These are phyloP conservation scores for Diarsia brunnea DNA, from an alignment of 2,888 invertebrate species.

Conservation along the genomic window DNA sequence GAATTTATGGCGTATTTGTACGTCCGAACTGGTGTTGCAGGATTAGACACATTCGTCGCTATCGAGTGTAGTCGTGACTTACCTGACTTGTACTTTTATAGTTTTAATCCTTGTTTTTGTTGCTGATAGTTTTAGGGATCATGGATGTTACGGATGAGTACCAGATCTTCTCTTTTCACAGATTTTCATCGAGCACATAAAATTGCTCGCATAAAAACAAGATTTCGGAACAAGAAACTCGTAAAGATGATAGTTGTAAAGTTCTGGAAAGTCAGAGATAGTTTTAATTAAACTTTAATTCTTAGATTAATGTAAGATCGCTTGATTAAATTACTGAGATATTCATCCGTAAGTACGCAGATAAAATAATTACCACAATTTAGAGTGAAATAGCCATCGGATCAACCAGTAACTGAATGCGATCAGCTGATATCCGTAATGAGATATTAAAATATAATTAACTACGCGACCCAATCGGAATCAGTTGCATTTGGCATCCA, in stretches of 20 bases:
- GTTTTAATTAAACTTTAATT: constrained; percentile 37
- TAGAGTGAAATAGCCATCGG: constrained; percentile 4
- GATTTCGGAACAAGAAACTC: constrained; percentile 23
- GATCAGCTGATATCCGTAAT: constrained; percentile 36
- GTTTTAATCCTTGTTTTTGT: constrained; percentile 35
- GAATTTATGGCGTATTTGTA: constrained; percentile 87
- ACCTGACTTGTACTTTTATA: constrained; percentile 50
- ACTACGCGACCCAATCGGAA: constrained; percentile 21
- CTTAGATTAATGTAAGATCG: neutral
- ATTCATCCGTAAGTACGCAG: neutral
- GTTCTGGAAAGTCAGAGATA: constrained; percentile 5
- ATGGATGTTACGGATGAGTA: neutral
- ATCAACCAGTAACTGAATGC: constrained; percentile 22
- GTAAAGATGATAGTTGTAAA: constrained; percentile 37
- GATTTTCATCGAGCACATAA: neutral
- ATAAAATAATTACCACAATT: constrained; percentile 24
- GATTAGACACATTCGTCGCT: constrained; percentile 70
- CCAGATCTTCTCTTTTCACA: neutral
- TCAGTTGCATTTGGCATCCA: constrained; percentile 50
- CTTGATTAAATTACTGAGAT: constrained; percentile 11
- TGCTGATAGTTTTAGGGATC: neutral
- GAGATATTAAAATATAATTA: constrained; percentile 54
- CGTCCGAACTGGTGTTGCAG: constrained; percentile 70
- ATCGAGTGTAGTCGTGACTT: constrained; percentile 45
- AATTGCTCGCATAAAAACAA: constrained; percentile 7